Evolutionary conservation across 2,113 vertebrate species (phyloP).

Genomic region (Gallinago media): DNA sequence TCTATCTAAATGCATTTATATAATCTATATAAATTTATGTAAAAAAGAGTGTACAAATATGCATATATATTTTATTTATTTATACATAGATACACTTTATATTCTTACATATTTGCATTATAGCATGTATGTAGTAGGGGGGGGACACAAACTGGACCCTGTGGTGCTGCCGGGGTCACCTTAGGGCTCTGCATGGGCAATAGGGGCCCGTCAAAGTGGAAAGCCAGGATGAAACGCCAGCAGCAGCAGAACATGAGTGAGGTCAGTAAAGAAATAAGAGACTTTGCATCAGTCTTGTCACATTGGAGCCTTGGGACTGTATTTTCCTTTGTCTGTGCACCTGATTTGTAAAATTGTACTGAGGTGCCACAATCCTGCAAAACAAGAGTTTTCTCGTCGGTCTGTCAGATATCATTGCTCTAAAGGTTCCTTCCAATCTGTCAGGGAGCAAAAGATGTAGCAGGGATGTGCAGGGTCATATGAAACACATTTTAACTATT

Average conservation of each 20-base stretch:
- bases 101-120: no score
- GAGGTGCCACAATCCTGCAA: background rate
- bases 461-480: background rate
- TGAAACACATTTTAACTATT: background rate
- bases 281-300: background rate
- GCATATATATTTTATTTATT: background rate
- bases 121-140: background rate
- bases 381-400: background rate
- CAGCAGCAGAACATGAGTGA: background rate
- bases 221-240: background rate
- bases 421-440: background rate
- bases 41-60: background rate
- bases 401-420: background rate
- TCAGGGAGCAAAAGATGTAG: background rate
- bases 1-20: background rate
- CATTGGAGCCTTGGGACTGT: background rate
- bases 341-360: background rate
- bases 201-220: background rate
- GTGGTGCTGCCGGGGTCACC: background rate
- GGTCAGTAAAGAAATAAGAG: background rate
- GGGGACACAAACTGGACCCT: background rate
- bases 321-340: background rate
- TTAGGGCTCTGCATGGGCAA: fast-evolving
- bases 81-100: background rate
- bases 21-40: background rate